Evolutionary conservation across 92 coral and sea anemone genomes (phyloP).

Genomic region (Palythoa grandis): DNA sequence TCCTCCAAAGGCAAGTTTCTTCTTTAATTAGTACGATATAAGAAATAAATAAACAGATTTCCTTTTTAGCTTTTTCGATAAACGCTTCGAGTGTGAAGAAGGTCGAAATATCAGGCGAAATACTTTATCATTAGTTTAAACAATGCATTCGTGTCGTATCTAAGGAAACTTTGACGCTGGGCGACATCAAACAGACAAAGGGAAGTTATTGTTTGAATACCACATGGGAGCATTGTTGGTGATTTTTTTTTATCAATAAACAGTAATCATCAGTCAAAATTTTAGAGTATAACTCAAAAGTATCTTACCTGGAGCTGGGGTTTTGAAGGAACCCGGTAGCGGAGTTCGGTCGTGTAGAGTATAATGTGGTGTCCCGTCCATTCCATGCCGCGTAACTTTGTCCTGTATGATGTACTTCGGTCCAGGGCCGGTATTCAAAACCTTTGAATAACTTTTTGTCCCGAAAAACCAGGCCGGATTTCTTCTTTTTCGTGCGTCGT

Average conservation of each 20-base stretch:
- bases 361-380: constrained; percentile 87
- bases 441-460: constrained; percentile 44
- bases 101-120: not conserved
- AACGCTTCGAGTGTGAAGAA: not conserved
- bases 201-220: constrained; percentile 22
- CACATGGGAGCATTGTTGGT: constrained; percentile 40
- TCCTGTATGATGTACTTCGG: constrained; percentile 74
- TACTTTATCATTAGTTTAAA: not conserved
- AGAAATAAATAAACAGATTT: not conserved
- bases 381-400: constrained; percentile 72
- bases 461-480: constrained; percentile 92
- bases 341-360: constrained; percentile 76
- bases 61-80: not conserved
- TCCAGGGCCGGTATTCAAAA: constrained; percentile 67
- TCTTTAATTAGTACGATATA: not conserved
- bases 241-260: not conserved
- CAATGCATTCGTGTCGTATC: constrained; percentile 26
- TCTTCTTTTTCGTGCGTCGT: constrained; percentile 74
- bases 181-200: not conserved
- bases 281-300: not conserved
- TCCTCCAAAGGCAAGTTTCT: not conserved
- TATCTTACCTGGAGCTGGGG: constrained; percentile 93
- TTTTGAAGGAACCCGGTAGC: constrained; percentile 62
- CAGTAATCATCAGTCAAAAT: not conserved
- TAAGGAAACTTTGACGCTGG: constrained; percentile 35